Base-by-base conservation (phyloP, 2,888 invertebrate species). In the Drosophila anomalata region DNA sequence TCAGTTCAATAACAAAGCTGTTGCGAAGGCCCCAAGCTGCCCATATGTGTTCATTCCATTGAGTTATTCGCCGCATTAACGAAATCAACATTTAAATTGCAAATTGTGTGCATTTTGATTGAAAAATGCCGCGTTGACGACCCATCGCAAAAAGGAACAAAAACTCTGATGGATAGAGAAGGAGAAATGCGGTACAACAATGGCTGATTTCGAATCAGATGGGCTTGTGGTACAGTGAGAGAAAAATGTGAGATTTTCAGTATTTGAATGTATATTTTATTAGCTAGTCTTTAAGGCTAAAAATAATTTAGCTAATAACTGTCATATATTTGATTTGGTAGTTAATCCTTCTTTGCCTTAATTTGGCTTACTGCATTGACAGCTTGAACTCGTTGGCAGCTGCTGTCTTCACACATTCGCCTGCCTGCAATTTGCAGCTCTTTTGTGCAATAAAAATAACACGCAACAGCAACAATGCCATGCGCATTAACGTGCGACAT, bases 61-160 rank as follows among this genome's bases (percentile, higher is more conserved):
- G 62, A 67, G 60, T 51, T 76, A 69, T 66, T 65, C 55, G 52
- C 47, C 60, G 85, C 81, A 78, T 81, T 84, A 84, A 78, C 75
- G 74, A 63, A 68, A 75, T 78, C 72, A 71, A 59, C 68, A 87
- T 83, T 84, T 87, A 69, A 84, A 80, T 81, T 80, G 85, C 77
- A 78, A 83, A 78, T 84, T 87, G 68, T 58, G 66, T 72, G 70
- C 54, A 71, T 75, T 75, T 75, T 75, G 62, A 67, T 71, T 75
- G 76, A 75, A 75, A 75, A 76, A 67, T 44, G 70, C 55, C 54
- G 46, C 60, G 46, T 41, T 62, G 73, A 56, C 39, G 56, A 57
- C 68, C 54, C 44, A 42, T 14, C 46, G 46, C 29, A 56, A 50
- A 44, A 11, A 44, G 65, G 33, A 53, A 24, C 46, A 56, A 29